Evolutionary conservation across 2,888 invertebrate species (phyloP).

Genomic region (Drosophila affinis): DNA sequence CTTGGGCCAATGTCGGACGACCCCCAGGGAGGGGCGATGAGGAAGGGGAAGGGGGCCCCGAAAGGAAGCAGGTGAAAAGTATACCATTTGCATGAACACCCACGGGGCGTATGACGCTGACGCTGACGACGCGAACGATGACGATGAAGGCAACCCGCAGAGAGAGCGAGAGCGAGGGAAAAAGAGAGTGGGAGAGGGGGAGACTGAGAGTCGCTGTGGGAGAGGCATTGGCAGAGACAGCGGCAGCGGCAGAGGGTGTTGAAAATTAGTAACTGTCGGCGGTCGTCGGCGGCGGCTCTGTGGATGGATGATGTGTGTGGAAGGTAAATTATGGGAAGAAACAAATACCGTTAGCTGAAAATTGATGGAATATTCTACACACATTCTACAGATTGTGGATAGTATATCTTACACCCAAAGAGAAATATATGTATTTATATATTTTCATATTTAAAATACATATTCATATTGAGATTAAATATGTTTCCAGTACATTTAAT

Average conservation of each 20-base stretch:
- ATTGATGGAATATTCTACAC: background rate
- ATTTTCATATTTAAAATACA: no score
- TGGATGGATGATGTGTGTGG: conserved; percentile 7
- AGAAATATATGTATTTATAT: no score
- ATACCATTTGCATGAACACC: conserved; percentile 79
- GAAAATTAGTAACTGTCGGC: conserved; percentile 73
- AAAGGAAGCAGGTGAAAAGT: conserved; percentile 77
- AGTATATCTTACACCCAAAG: no score
- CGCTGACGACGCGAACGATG: conserved; percentile 31
- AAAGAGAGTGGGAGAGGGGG: background rate
- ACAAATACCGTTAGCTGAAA: background rate
- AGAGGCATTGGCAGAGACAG: background rate
- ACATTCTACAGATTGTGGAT: no score
- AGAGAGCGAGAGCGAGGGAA: conserved; percentile 10
- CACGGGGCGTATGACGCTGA: conserved; percentile 44
- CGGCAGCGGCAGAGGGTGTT: conserved; percentile 58
- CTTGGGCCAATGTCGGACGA: conserved; percentile 12
- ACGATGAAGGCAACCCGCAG: conserved; percentile 58
- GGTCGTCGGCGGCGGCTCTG: conserved; percentile 26
- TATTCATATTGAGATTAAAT: no score
- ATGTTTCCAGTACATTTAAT: no score
- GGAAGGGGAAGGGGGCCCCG: background rate
- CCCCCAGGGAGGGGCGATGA: background rate
- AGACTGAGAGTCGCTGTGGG: background rate
- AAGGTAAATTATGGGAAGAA: background rate